Evolutionary conservation across 2,797 vertebrate species (phyloP), one percentile per base, ranked within the genome.

Genomic region (Pseudopleuronectes americanus): DNA sequence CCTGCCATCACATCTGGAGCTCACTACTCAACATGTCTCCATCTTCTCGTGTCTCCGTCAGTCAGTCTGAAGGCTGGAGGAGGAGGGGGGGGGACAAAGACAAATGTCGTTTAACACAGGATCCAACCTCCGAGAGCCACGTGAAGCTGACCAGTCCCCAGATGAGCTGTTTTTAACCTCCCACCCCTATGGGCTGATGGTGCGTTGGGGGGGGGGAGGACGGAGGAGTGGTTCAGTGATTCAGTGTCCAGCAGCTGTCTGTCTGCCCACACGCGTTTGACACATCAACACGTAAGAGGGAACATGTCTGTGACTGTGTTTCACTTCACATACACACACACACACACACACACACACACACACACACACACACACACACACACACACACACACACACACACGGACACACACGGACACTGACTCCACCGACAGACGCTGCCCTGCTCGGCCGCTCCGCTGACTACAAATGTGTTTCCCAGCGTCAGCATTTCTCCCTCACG

Each of bases 181-280:
- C 64, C 77, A 63, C 41, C 22, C 43, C 55, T 41, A 43, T n/a
- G 70, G 16, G 41, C 41, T 43, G 12, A 17, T 4, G 16, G 41
- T 4, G 12, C 4, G 2, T 6, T 7, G 5, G 43, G 43, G 14
- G 19, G 43, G 14, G 4, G 24, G 24, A 24, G n/a, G n/a, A n/a
- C n/a, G n/a, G n/a, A n/a, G n/a, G n/a, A n/a, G n/a, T n/a, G n/a
- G n/a, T n/a, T n/a, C 24, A 45, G 16, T 45, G 43, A 45, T 45
- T 45, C 43, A 45, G 43, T 45, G 1, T 41, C 38, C 38, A 12
- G 38, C 13, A 12, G 38, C 38, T 41, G 38, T 12, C 38, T 41
- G 38, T 41, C 3, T 6, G 53, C 69, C 88, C 90, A 89, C 80
- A 86, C 23, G 87, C 65, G 58, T 84, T 74, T 87, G 79, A 90